Evolutionary conservation across 2,797 vertebrate species (phyloP).

Genomic region (Rousettus madagascariensis): DNA sequence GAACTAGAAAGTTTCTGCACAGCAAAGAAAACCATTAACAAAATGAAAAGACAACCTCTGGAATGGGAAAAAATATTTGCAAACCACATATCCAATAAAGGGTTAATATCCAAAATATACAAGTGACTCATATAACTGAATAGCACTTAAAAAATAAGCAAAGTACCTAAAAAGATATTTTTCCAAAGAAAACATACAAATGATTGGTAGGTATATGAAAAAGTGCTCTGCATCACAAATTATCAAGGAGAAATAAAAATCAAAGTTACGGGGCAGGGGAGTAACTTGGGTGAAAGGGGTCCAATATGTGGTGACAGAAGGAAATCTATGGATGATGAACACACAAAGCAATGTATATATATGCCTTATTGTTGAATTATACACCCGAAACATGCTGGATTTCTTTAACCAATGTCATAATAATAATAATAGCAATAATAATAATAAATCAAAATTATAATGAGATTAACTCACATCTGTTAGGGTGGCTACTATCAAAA

Average conservation of each 20-base stretch:
- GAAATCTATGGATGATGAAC: too few species aligned
- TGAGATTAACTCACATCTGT: neutral
- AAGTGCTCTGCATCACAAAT: neutral
- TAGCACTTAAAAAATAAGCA: neutral
- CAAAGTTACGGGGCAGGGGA: neutral
- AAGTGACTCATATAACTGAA: neutral
- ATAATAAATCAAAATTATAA: neutral
- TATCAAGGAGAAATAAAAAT: neutral
- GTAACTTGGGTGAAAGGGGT: too few species aligned
- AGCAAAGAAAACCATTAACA: neutral
- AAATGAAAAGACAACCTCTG: neutral
- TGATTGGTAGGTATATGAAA: neutral
- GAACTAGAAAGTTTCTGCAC: neutral
- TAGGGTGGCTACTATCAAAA: neutral
- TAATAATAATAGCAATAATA: neutral
- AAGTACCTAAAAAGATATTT: neutral
- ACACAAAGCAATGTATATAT: too few species aligned
- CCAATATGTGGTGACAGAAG: too few species aligned
- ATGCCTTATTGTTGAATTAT: too few species aligned
- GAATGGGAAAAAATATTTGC: neutral
- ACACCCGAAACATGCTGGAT: too few species aligned
- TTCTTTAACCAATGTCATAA: too few species aligned
- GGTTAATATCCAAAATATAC: neutral
- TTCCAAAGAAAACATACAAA: neutral
- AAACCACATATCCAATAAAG: too few species aligned